Base-by-base conservation (phyloP, 2,113 vertebrate genomes). In the Eurystomus gularis region DNA sequence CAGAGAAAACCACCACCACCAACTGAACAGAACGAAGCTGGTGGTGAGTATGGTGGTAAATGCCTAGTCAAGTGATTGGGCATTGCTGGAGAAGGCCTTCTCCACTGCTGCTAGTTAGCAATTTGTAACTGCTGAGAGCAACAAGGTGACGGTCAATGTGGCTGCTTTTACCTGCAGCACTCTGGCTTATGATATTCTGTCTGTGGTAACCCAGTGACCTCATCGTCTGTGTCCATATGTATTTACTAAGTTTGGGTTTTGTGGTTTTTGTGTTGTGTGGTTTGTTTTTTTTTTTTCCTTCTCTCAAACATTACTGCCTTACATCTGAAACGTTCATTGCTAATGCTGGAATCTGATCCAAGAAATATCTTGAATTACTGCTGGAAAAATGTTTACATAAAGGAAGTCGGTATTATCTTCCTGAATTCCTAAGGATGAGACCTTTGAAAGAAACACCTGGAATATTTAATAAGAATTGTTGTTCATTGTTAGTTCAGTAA, bases 301-400 rank as follows among this genome's bases (percentile, higher is more conserved):
- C 11, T 17, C 15, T 33, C n/a, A 21, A 42, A 40, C 5, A 4
- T 16, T 48, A 19, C 42, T 89, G 52, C 29, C n/a, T 94, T 83
- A 80, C 61, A 61, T 60, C 58, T 86, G 96, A 95, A 96, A 66
- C 58, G 77, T 96, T 95, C 40, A 49, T 81, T 88, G 83, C 24
- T 42, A 60, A 60, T 65, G 42, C 88, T 81, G 46, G 94, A 96
- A 97, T 91, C 78, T 80, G 61, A 83, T 91, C 92, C 88, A 91
- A 95, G 80, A 96, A 96, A 92, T 20, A 52, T 77, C 84, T 94
- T 92, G 72, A 96, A 89, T 97, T 97, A 95, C 66, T 97, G 96
- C 94, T 97, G 96, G 93, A 70, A 70, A 90, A 96, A 96, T 83
- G 46, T 91, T 95, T 40, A 19, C 61, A 62, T 94, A 94, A 86